These are phyloP conservation scores for Diaperis boleti DNA, from an alignment of 2,888 invertebrate species.

Conservation along the genomic window DNA sequence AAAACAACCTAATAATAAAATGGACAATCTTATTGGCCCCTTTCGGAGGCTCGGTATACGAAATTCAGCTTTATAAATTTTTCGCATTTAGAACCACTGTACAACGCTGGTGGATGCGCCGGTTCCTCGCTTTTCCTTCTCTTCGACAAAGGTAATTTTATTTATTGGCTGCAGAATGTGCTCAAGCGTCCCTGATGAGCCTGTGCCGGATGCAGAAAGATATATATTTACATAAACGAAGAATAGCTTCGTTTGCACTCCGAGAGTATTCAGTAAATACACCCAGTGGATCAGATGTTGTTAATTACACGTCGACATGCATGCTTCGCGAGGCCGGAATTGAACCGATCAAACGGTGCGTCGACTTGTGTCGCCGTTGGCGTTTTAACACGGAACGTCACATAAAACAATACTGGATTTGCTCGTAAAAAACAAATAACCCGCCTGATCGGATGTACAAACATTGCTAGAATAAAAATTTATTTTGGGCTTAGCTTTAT, in stretches of 20 bases:
- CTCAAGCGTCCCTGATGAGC: slow-evolving; percentile 34
- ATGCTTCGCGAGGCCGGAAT: slow-evolving; percentile 25
- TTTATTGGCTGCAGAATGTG: slow-evolving; percentile 35
- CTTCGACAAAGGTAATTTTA: slow-evolving; percentile 32
- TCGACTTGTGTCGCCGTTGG: slow-evolving; percentile 43
- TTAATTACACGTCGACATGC: slow-evolving; percentile 44
- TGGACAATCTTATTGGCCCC: too few relatives aligned
- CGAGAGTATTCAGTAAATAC: slow-evolving; percentile 17
- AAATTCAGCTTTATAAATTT: background rate
- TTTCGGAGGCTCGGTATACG: too few relatives aligned
- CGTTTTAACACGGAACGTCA: slow-evolving; percentile 51
- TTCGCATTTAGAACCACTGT: background rate
- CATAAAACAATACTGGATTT: slow-evolving; percentile 56
- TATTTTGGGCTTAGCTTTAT: slow-evolving; percentile 51
- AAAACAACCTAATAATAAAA: too few relatives aligned
- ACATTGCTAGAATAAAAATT: slow-evolving; percentile 49
- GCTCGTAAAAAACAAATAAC: slow-evolving; percentile 55
- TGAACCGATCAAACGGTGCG: slow-evolving; percentile 39
- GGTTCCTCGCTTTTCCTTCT: slow-evolving; percentile 3
- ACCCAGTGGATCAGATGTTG: slow-evolving; percentile 20
- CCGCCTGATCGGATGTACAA: slow-evolving; percentile 54
- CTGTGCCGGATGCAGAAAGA: slow-evolving; percentile 28
- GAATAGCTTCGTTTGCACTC: slow-evolving; percentile 36
- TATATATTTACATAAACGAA: slow-evolving; percentile 38
- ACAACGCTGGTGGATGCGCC: slow-evolving; percentile 33